Evolutionary conservation across 2,888 invertebrate genomes (phyloP).

Genomic region (Griposia aprilina): DNA sequence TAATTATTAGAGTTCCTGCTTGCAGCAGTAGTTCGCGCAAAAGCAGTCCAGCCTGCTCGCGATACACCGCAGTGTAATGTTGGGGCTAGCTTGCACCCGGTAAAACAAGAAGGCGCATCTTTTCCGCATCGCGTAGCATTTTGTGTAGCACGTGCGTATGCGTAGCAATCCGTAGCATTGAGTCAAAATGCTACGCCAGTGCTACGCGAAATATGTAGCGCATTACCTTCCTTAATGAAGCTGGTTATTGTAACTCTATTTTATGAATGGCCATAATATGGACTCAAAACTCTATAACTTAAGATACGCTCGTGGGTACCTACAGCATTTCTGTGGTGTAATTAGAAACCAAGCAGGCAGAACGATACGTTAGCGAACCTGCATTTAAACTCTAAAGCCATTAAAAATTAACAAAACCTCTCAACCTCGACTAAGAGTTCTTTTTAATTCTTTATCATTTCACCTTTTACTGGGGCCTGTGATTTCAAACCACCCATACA

Average conservation of each 20-base stretch:
- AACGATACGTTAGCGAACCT: not conserved
- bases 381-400: not conserved
- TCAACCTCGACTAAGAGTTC: conserved; percentile 7
- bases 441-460: not conserved
- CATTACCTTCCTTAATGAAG: not conserved
- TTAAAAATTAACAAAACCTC: not conserved
- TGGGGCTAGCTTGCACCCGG: not conserved
- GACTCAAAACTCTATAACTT: too few relatives aligned
- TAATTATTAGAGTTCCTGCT: not conserved
- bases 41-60: not conserved
- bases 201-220: not conserved
- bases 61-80: not conserved
- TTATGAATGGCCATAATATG: too few relatives aligned
- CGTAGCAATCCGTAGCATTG: not conserved
- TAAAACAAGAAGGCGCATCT: not conserved
- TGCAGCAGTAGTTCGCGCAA: not conserved
- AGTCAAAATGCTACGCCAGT: not conserved
- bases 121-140: not conserved
- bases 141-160: too few relatives aligned
- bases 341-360: conserved; percentile 3
- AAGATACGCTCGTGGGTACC: too few relatives aligned
- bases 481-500: not conserved
- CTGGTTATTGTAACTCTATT: not conserved
- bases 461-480: not conserved
- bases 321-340: not conserved